phyloP scores from a whole-genome alignment of 2,797 vertebrate species.

The Pogonophryne albipinna region DNA sequence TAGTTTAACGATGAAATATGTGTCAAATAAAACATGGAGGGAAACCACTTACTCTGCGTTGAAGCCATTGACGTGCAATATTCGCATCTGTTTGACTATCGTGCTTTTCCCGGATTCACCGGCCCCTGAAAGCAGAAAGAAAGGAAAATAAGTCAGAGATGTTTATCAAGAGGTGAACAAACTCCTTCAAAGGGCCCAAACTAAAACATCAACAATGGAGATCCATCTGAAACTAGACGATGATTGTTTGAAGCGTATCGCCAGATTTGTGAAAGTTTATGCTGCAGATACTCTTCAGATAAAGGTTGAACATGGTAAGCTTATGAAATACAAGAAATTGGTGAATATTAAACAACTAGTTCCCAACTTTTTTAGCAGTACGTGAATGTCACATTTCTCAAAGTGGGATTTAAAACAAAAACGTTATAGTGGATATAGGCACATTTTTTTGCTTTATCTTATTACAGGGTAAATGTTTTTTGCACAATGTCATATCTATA shows the following conservation, averaged over 20 bases:
- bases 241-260: not conserved
- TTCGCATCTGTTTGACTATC: constrained; percentile 99
- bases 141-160: constrained; percentile 34
- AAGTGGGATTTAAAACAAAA: too few species aligned
- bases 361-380: not conserved
- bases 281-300: not conserved
- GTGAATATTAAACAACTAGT: constrained; percentile 8
- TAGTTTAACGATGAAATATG: not conserved
- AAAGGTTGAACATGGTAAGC: not conserved
- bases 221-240: not conserved
- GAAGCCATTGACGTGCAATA: constrained; percentile 99
- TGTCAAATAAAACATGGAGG: constrained; percentile 10
- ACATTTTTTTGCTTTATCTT: not conserved
- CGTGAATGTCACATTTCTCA: not conserved
- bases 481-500: too few species aligned
- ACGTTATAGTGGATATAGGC: not conserved
- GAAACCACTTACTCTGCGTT: constrained; percentile 96
- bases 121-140: constrained; percentile 89
- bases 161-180: not conserved
- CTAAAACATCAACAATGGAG: not conserved
- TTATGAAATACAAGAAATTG: not conserved
- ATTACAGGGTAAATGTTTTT: not conserved
- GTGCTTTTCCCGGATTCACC: constrained; percentile 99
- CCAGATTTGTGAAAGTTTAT: not conserved
- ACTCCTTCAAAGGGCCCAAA: not conserved